Conservation (phyloP, 2,113 vertebrate genomes). For the Eonycteris spelaea region DNA sequence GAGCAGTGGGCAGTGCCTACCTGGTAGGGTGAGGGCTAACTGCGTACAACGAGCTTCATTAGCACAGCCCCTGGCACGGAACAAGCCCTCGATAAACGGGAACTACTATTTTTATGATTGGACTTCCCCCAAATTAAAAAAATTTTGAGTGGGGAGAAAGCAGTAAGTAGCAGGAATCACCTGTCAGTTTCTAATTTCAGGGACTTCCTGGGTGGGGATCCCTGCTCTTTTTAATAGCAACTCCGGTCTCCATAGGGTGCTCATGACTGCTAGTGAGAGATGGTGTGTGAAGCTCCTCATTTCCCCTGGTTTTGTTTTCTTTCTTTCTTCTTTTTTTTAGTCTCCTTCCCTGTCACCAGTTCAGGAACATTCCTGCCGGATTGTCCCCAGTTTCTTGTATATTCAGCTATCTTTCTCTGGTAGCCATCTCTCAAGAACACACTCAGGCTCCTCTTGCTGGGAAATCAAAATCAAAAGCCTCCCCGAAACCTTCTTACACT, state of each 20-base stretch:
- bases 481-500: neutral
- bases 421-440: neutral
- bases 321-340: too few relatives aligned
- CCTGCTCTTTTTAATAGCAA: neutral
- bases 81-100: neutral
- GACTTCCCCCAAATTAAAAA: neutral
- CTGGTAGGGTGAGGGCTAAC: neutral
- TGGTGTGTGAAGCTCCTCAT: accelerated
- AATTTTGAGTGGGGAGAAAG: neutral
- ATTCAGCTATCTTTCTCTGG: neutral
- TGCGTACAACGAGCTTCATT: neutral
- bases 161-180: neutral
- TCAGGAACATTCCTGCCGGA: neutral
- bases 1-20: neutral
- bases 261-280: too few relatives aligned
- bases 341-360: neutral
- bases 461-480: neutral
- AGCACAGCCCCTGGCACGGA: neutral
- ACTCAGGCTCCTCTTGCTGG: neutral
- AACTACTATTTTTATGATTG: neutral
- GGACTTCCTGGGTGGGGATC: neutral
- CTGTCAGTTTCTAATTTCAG: neutral
- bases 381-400: neutral
- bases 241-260: accelerated
- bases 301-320: neutral